Evolutionary conservation across 2,113 vertebrate species (phyloP), one percentile per base, ranked within the genome.

Genomic region (Petroica traversi): DNA sequence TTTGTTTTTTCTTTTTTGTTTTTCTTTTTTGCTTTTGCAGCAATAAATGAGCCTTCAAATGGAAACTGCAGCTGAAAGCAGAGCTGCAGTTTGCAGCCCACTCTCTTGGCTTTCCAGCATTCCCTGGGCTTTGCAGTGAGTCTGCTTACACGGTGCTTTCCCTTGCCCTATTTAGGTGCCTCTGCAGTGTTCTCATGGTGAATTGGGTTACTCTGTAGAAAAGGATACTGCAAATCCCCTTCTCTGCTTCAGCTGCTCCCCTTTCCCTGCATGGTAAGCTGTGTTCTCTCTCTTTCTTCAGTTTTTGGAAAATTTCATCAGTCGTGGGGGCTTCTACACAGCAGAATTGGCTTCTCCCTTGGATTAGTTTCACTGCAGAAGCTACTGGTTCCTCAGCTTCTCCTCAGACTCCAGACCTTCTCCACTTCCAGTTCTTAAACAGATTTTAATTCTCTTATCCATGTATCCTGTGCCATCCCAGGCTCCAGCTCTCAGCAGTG

Each of bases 141-240:
- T 78, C 82, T 92, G 85, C 94, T 95, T 90, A 88, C 67, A 71
- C 71, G 36, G 85, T 58, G 59, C 71, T 95, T 96, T 93, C 68
- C 48, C 85, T 67, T 83, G 93, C 78, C 93, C 93, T 93, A 95
- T 93, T 96, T 95, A 94, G 93, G 19, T 40, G 71, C 71, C 75
- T 91, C 91, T 91, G 94, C 92, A 91, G 75, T 19, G 22, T 55
- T 62, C 75, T 96, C 55, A 15, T 38, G 72, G 43, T 71, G 78
- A 92, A 93, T 95, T 94, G 92, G 43, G 74, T 92, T 96, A 88
- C 59, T 67, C 69, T 62, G 7, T 57, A 92, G 67, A 73, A 79
- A 79, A 80, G 26, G 17, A 49, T 31, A 26, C 24, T 68, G 81
- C 68, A 83, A 83, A 91, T 92, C 66, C 62, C 36, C 57, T 93